A percentile compares a stretch with the other conserved stretches of the same genome.
Conservation (phyloP, 2,113 vertebrate species). For the Scatophagus argus region DNA sequence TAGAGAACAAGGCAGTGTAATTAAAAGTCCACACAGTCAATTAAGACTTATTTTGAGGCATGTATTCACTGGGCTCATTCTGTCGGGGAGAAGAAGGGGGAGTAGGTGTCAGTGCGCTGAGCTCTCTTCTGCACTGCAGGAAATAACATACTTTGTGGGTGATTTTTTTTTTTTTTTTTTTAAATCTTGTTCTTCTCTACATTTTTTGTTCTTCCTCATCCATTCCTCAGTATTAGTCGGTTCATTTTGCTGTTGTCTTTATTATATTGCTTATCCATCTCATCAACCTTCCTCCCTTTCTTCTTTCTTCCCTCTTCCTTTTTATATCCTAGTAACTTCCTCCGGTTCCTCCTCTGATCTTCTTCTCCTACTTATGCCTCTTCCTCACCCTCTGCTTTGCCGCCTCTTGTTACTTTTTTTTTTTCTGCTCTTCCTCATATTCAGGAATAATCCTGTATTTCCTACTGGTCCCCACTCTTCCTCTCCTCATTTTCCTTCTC, state of each 20-base stretch:
- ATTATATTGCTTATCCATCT: too few relatives aligned
- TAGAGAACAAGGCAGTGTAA: constrained; percentile 29
- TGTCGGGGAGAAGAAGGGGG: not conserved
- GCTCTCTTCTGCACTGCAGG: not conserved
- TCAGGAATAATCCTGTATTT: too few relatives aligned
- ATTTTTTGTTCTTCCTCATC: not conserved
- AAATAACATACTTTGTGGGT: not conserved
- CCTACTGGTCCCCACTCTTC: too few relatives aligned
- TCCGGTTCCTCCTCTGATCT: not conserved
- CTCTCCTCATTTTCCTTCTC: not conserved
- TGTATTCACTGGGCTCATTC: constrained; percentile 18
- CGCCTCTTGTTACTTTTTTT: not conserved
- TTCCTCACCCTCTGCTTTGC: not conserved
- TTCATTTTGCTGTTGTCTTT: not conserved
- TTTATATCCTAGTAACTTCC: not conserved
- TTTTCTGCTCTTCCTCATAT: not conserved
- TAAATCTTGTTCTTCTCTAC: not conserved
- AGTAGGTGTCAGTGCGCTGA: not conserved
- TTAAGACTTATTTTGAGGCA: constrained; percentile 32
- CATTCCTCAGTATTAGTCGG: not conserved
- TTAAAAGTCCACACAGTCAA: constrained; percentile 46
- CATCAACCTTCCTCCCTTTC: not conserved
- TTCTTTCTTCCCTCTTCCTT: not conserved
- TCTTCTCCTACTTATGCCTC: too few relatives aligned
- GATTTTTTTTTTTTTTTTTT: too few relatives aligned